Evolutionary conservation across 2,113 vertebrate species (phyloP).

Genomic region (Zapus hudsonius): DNA sequence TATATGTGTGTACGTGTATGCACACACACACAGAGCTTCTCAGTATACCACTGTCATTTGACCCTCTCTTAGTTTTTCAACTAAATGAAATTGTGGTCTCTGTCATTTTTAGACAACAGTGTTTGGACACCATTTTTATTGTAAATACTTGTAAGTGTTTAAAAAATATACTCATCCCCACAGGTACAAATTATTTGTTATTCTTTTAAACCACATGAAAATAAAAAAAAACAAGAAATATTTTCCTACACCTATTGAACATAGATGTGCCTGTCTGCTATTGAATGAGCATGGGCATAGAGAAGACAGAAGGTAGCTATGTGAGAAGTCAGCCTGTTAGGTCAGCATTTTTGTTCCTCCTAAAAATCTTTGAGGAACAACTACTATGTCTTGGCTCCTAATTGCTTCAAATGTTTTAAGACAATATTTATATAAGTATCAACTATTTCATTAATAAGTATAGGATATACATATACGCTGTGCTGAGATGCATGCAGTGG

Average conservation of each 20-base stretch:
- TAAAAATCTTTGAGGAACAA: neutral
- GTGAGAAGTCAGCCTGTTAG: neutral
- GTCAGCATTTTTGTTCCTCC: neutral
- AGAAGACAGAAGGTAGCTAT: neutral
- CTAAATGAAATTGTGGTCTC: neutral
- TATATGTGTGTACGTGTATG: neutral
- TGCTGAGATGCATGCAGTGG: too few species aligned
- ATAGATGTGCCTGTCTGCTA: neutral
- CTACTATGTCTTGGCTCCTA: neutral
- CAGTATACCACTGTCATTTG: neutral
- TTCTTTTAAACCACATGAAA: neutral
- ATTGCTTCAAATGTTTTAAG: neutral
- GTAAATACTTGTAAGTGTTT: too few species aligned
- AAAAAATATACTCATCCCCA: neutral
- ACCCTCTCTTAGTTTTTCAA: neutral
- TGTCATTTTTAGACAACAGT: neutral
- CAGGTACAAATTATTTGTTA: neutral
- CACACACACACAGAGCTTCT: neutral
- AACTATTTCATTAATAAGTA: neutral
- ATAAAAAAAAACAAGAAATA: neutral
- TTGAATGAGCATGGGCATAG: neutral
- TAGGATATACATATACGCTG: neutral
- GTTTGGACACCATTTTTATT: neutral
- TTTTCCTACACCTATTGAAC: neutral
- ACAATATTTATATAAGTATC: slow-evolving; percentile 1